Evolutionary conservation across 2,797 vertebrate species (phyloP), one percentile per base, ranked within the genome.

Genomic region (Melanotaenia boesemani): DNA sequence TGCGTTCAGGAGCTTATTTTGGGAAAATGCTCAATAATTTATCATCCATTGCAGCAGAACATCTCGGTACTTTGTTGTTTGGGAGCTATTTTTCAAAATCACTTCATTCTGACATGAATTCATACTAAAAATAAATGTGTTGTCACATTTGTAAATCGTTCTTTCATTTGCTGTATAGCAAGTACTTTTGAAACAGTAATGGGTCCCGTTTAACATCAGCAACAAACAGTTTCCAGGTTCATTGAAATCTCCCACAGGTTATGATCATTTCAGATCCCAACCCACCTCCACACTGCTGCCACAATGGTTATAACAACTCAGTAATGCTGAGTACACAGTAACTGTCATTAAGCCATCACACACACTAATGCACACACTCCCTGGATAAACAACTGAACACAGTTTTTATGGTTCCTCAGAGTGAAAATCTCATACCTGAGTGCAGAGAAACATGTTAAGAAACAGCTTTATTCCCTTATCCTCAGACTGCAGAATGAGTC

Each of bases 1-100:
- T 5, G 0, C 58, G 20, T 65, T 64, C 4, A 56, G 55, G 24
- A 55, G 64, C 32, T 54, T 67, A 62, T 65, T 72, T 80, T 63
- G 5, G 46, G 8, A 56, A 36, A 10, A 15, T 48, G 8, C 6
- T 71, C 28, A 48, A 74, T 70, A 70, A 74, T 56, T 50, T 18
- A 77, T 64, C 44, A 63, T 56, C 22, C 5, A 46, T 24, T 58
- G 2, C 34, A 57, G 55, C 44, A 71, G 16, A 62, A 36, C 16
- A n/a, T 30, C 12, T 66, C 22, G 16, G 15, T 22, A 8, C 11
- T 13, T 39, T 11, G n/a, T 20, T 8, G 24, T 30, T 56, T 26
- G n/a, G 5, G 22, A 12, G 2, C 22, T 24, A 5, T 13, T 54
- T 54, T 24, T 13, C 10, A 10, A 24, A 24, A 24, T 54, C 22